These are phyloP conservation scores for Thinocorus orbignyianus DNA, from an alignment of 2,113 vertebrate species.

Conservation along the genomic window DNA sequence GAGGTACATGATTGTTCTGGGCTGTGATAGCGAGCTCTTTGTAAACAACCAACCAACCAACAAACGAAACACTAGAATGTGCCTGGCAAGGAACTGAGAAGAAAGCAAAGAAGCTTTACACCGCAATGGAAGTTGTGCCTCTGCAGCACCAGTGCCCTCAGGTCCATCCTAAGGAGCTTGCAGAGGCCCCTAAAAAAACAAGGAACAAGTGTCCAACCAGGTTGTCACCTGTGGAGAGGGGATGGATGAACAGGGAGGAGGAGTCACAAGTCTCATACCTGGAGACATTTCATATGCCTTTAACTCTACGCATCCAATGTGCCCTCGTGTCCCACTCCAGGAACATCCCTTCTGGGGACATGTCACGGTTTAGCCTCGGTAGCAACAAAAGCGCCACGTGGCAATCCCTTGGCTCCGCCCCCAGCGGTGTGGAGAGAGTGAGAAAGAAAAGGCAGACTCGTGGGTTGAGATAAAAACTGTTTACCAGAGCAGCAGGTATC, in stretches of 20 bases:
- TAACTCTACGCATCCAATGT: not conserved
- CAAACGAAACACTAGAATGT: not conserved
- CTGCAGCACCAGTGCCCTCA: not conserved
- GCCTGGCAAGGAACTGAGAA: not conserved
- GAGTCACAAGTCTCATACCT: not conserved
- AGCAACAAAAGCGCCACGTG: too few relatives aligned
- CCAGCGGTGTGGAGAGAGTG: too few relatives aligned
- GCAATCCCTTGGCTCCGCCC: too few relatives aligned
- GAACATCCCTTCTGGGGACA: not conserved
- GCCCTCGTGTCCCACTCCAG: not conserved
- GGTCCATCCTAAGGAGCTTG: not conserved
- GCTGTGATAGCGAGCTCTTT: not conserved
- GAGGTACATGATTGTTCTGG: not conserved
- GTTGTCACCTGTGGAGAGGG: not conserved
- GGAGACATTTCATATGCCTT: not conserved
- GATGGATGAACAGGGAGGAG: not conserved
- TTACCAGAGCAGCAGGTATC: too few relatives aligned
- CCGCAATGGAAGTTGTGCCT: not conserved
- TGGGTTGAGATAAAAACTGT: too few relatives aligned
- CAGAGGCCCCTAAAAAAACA: not conserved
- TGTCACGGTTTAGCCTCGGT: too few relatives aligned
- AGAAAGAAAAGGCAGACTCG: too few relatives aligned
- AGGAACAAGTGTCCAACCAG: not conserved
- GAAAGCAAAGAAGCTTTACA: not conserved
- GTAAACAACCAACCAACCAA: not conserved